Evolutionary conservation across 2,797 vertebrate species (phyloP), one percentile per base, ranked within the genome.

Genomic region (Anguilla megastoma): DNA sequence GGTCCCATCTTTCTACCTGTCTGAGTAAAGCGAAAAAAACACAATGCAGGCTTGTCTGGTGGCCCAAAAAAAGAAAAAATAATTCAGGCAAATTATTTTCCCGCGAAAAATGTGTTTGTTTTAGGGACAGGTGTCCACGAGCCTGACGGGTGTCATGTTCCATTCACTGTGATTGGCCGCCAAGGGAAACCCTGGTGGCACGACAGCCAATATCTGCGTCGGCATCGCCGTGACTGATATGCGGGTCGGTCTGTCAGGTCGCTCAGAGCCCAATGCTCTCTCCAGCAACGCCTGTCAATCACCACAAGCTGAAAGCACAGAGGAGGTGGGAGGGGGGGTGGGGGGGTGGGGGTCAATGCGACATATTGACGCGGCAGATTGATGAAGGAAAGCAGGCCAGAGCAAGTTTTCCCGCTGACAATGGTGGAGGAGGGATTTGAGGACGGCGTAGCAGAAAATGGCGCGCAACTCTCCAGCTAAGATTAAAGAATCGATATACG

Each of bases 291-390:
- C 50, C 50, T 52, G 50, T 52, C 50, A 52, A 52, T 52, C 45
- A 85, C 36, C 33, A 66, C 79, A 58, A 87, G 82, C 45, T 66
- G 63, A 66, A 66, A 27, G 63, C 14, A 14, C 54, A 16, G 12
- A 24, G 24, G 63, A 0, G 24, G 24, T 0, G 80, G 56, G n/a
- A 12, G 21, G 71, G 36, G 82, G 87, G 4, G 63, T 4, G 63
- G 6, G 24, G 24, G 3, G 80, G 56, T 3, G 21, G 71, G 36
- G 85, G 87, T 85, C 86, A 18, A 87, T 86, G 86, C 21, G 83
- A 76, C 66, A 71, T 69, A 87, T 87, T 36, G 88, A 87, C 14
- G 33, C 58, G 74, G 84, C 18, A 71, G 85, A 54, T 63, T 30
- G 21, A 10, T 18, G 52, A 56, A 45, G 54, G 41, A 85, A 80